Evolutionary conservation across 2,113 vertebrate species (phyloP).

Genomic region (Perca flavescens): DNA sequence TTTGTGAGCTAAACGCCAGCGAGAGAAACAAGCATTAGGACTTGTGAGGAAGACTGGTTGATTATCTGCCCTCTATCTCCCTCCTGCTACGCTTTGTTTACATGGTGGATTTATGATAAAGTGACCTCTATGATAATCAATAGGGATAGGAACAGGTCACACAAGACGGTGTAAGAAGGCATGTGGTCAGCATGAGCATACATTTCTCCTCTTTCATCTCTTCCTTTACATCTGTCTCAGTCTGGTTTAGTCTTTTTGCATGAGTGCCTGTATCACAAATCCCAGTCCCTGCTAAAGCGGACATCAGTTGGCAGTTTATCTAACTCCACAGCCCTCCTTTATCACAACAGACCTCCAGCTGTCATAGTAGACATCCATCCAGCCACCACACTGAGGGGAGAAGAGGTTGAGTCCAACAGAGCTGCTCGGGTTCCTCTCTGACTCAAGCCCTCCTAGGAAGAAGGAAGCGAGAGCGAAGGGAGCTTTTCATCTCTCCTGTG

Average conservation of each 20-base stretch:
- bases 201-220: conserved; percentile 38
- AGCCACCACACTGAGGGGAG: conserved; percentile 69
- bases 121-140: conserved; percentile 68
- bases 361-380: conserved; percentile 68
- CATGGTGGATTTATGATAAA: conserved; percentile 57
- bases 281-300: conserved; percentile 58
- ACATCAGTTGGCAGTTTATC: conserved; percentile 76
- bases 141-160: conserved; percentile 50
- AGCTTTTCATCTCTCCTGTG: conserved; percentile 63
- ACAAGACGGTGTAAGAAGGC: conserved; percentile 34
- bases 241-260: conserved; percentile 47
- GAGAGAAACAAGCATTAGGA: conserved; percentile 38
- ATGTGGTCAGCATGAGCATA: conserved; percentile 51
- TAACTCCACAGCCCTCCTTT: conserved; percentile 67
- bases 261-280: conserved; percentile 59
- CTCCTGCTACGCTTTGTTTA: conserved; percentile 48
- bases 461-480: conserved; percentile 63
- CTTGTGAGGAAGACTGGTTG: conserved; percentile 29
- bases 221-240: conserved; percentile 23
- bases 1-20: conserved; percentile 53
- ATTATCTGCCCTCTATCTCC: conserved; percentile 36
- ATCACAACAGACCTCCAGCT: conserved; percentile 78
- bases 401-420: conserved; percentile 68
- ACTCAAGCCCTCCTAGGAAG: conserved; percentile 63
- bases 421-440: conserved; percentile 54